phyloP scores from a whole-genome alignment of 2,888 invertebrate species.

The Ochropacha duplaris region DNA sequence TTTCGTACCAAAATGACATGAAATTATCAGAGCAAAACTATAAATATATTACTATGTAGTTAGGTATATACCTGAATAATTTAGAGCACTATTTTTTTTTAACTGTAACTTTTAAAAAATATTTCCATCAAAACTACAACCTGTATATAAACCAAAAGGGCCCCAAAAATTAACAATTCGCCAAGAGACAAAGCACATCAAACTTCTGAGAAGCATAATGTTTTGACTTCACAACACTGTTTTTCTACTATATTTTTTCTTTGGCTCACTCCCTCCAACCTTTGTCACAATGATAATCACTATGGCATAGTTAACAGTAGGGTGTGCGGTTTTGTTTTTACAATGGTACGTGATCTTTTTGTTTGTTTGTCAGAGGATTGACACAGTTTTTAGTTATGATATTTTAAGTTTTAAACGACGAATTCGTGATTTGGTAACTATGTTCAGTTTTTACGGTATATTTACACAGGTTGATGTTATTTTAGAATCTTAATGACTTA shows the following conservation, averaged over 20 bases:
- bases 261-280: constrained; percentile 23
- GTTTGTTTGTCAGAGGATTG: constrained; percentile 16
- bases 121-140: constrained; percentile 19
- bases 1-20: no score
- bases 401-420: neutral
- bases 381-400: neutral
- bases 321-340: constrained; percentile 19
- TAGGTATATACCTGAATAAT: no score
- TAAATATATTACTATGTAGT: no score
- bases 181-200: constrained; percentile 47
- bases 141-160: constrained; percentile 34
- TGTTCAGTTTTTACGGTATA: neutral
- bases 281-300: constrained; percentile 59
- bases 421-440: neutral
- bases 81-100: no score
- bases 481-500: no score
- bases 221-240: constrained; percentile 51
- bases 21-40: no score
- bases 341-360: constrained; percentile 12
- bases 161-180: constrained; percentile 49
- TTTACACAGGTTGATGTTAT: neutral
- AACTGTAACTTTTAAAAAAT: no score
- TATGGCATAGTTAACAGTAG: constrained; percentile 27
- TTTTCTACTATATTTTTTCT: constrained; percentile 38
- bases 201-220: constrained; percentile 61